phyloP scores from a whole-genome alignment of 2,797 vertebrate genomes.

The Synaphobranchus kaupii region DNA sequence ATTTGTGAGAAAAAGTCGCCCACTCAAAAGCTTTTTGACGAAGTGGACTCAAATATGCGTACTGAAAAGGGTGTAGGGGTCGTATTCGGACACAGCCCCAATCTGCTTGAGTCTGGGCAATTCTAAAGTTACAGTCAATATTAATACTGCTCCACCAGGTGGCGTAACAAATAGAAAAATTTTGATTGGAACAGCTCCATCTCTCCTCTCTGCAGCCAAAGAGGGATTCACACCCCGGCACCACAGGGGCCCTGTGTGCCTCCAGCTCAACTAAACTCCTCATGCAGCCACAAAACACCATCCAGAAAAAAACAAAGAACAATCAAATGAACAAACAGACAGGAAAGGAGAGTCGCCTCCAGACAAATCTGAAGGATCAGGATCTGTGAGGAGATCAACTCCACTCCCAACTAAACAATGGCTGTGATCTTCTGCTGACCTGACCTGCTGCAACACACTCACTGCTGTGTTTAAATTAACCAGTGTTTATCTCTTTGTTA shows the following conservation, averaged over 20 bases:
- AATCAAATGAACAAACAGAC: not conserved
- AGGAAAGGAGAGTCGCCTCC: not conserved
- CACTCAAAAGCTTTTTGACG: no score
- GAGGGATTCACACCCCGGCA: not conserved
- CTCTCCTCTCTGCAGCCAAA: not conserved
- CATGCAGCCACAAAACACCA: not conserved
- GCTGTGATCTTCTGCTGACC: not conserved
- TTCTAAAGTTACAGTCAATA: not conserved
- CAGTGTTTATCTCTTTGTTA: not conserved
- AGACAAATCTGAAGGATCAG: not conserved
- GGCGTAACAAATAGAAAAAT: not conserved
- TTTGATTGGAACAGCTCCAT: not conserved
- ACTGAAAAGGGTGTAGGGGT: no score
- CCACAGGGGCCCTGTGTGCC: not conserved
- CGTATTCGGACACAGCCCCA: no score
- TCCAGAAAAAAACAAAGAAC: not conserved
- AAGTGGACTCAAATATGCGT: no score
- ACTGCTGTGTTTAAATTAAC: not conserved
- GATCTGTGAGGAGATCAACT: not conserved
- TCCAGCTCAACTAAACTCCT: not conserved
- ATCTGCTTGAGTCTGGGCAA: no score
- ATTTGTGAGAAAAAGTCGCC: no score
- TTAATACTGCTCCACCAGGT: not conserved
- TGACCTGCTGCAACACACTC: not conserved
- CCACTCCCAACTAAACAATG: not conserved